Conservation (phyloP, 2,888 invertebrate species). For the Eupithecia dodoneata region DNA sequence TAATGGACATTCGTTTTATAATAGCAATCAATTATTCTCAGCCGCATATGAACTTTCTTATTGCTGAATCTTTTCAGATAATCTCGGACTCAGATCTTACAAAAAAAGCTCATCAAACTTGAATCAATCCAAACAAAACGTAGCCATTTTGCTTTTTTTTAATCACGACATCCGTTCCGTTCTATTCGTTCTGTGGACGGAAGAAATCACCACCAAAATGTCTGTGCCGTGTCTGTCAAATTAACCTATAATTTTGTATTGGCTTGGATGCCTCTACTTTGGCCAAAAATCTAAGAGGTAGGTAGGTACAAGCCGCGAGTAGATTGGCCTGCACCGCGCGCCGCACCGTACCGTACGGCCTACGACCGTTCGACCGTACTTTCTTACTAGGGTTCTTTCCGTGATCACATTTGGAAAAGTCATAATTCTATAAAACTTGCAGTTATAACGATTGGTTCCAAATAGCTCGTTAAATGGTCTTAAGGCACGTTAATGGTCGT, state of each 20-base stretch:
- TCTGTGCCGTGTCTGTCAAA: not conserved
- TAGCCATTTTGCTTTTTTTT: constrained; percentile 39
- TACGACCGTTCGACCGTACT: too few relatives aligned
- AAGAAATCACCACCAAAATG: too few relatives aligned
- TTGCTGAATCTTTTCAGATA: not conserved
- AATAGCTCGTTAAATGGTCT: not conserved
- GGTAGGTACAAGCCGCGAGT: too few relatives aligned
- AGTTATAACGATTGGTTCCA: not conserved
- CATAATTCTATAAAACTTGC: not conserved
- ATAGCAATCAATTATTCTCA: not conserved
- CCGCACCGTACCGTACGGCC: too few relatives aligned
- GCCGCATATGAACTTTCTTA: not conserved
- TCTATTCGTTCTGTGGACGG: not conserved
- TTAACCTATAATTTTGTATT: not conserved
- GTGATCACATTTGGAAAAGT: too few relatives aligned
- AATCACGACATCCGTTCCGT: not conserved
- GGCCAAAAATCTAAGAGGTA: not conserved
- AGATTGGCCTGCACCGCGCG: too few relatives aligned
- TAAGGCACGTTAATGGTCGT: too few relatives aligned
- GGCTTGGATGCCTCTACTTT: not conserved
- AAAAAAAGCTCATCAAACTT: constrained; percentile 8
- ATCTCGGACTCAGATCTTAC: not conserved
- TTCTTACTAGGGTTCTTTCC: too few relatives aligned
- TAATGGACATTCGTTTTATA: not conserved
- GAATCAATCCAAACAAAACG: constrained; percentile 41